Evolutionary conservation across 1,140 invertebrate species (phyloP).

Genomic region (Trichogramma pretiosum): DNA sequence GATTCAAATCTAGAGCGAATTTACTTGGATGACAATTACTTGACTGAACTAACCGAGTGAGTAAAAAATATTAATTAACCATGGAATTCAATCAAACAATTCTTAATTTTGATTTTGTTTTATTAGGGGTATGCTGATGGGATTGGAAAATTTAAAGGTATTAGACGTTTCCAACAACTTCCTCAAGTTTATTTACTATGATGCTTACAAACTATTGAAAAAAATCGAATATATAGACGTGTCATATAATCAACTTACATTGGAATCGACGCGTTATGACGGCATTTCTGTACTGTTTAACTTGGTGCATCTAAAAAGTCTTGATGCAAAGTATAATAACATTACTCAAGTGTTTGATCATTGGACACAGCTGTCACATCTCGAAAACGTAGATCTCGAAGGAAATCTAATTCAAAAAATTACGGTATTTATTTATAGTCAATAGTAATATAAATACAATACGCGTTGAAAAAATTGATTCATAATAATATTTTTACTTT

Average conservation of each 20-base stretch:
- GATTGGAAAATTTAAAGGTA: not conserved
- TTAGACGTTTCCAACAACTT: slow-evolving; percentile 1
- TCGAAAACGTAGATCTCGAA: slow-evolving; percentile 1
- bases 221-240: not conserved
- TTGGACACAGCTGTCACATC: too few relatives aligned
- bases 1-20: not conserved
- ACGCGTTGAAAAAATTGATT: not conserved
- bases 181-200: not conserved
- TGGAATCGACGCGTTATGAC: too few relatives aligned
- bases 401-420: too few relatives aligned
- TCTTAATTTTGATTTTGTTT: too few relatives aligned
- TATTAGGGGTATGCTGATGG: not conserved
- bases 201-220: not conserved
- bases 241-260: slow-evolving; percentile 1
- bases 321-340: too few relatives aligned
- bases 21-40: not conserved
- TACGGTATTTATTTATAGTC: too few relatives aligned
- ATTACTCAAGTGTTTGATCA: too few relatives aligned
- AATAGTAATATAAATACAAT: too few relatives aligned
- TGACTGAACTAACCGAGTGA: not conserved
- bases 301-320: too few relatives aligned
- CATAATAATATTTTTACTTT: not conserved
- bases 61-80: not conserved
- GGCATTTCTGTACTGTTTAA: too few relatives aligned
- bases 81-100: not conserved